These are phyloP conservation scores for Babyrousa celebensis DNA, from an alignment of 2,797 vertebrate species.

Conservation along the genomic window DNA sequence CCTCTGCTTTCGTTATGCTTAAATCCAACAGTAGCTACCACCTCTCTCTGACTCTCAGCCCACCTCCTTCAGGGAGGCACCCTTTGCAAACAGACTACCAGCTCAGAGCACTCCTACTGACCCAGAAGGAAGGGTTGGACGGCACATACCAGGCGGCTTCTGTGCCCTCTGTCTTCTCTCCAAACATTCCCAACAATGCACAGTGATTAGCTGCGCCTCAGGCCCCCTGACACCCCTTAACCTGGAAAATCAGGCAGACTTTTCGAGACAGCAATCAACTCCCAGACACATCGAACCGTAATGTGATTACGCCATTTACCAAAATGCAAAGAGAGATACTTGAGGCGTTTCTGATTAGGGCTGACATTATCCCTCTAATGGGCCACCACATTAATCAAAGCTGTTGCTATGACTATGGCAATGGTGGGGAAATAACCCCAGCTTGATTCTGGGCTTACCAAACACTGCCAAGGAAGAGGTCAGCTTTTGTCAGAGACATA, in stretches of 20 bases:
- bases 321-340: constrained; percentile 85
- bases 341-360: constrained; percentile 85
- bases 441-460: constrained; percentile 71
- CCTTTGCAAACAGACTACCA: constrained; percentile 23
- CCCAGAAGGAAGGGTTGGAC: neutral
- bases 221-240: constrained; percentile 78
- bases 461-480: constrained; percentile 58
- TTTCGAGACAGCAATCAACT: constrained; percentile 77
- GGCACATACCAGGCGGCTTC: neutral
- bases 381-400: constrained; percentile 82
- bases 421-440: constrained; percentile 82
- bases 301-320: constrained; percentile 85
- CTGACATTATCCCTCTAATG: constrained; percentile 84
- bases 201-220: constrained; percentile 34
- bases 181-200: constrained; percentile 62
- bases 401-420: constrained; percentile 82
- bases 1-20: neutral
- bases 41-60: neutral
- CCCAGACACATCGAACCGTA: constrained; percentile 78
- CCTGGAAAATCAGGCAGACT: constrained; percentile 84
- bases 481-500: constrained; percentile 66
- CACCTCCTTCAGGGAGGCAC: neutral
- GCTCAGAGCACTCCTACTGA: neutral
- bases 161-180: neutral
- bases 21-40: neutral